Base-by-base conservation (phyloP, 1,140 invertebrate species). In the Mizuhopecten yessoensis region DNA sequence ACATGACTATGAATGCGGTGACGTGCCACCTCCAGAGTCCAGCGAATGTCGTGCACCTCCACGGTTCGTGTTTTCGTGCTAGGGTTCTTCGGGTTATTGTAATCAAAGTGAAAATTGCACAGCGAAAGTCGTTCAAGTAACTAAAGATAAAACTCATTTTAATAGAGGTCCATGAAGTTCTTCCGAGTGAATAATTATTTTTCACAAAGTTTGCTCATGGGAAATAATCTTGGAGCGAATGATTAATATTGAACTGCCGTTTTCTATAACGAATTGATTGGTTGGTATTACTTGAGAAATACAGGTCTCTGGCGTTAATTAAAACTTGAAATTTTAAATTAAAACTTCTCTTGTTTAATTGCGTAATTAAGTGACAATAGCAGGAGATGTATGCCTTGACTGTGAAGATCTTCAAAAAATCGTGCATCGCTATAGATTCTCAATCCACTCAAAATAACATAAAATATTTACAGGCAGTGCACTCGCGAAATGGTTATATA, bases 91-190 rank as follows among this genome's bases (percentile, higher is more conserved):
- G n/a, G 57, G n/a, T n/a, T 29, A 75, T 75, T 23, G 3, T 75
- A 75, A 75, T 75, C 57, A 75, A 75, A 45, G 29, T 29, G 57
- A 75, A 75, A 75, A 75, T 75, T 75, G 57, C 57, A 75, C 29
- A n/a, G 57, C 29, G 57, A 75, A 75, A 75, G n/a, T 75, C 57
- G 57, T 75, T 75, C 57, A 75, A 29, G 57, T 75, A 29, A 29
- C 57, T 75, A 75, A 75, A 75, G 57, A 75, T 75, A 75, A 75
- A 75, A 29, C 57, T 75, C 57, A n/a, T 75, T 75, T 29, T 75
- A 75, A 75, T 75, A 29, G 57, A 75, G 57, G 57, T 75, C 57
- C 57, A n/a, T 3, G n/a, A n/a, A 29, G 57, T 75, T 75, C 57
- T 29, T 17, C 57, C 9, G 57, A 75, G 57, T 75, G 57, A 75